Base-by-base conservation (phyloP, 2,888 invertebrate genomes). In the Agrochola circellaris region DNA sequence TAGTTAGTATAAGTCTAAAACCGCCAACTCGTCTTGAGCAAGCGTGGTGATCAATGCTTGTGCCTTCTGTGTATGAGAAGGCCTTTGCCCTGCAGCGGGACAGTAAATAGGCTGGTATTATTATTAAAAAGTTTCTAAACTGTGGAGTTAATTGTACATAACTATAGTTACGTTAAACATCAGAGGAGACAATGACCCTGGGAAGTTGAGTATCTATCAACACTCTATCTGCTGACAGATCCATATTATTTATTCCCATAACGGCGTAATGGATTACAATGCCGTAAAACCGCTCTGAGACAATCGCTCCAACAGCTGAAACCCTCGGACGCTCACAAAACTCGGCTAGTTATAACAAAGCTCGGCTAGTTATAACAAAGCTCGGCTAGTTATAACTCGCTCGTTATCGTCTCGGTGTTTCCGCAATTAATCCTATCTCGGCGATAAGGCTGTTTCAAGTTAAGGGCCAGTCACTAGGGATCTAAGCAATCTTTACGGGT, bases 401-500 rank as follows among this genome's bases (percentile, higher is more conserved):
- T 93, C 93, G 94, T 94, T 95, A 95, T 95, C 95, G 86, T 91
- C 94, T 92, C 93, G 93, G 94, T 93, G 95, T 96, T 96, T 96
- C 96, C 95, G 94, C 96, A 96, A 96, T 96, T 96, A 96, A 96
- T 96, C 95, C 95, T 93, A 94, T 95, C 95, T 94, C 89, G 85
- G 89, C 92, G 96, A 96, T 96, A 96, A 95, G 94, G 94, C 94
- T 94, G 95, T 95, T 95, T 95, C 95, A 93, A 96, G 94, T 95
- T 95, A 94, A 95, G 95, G 95, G 94, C 95, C 94, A 94, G 95
- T 93, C 94, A 90, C 94, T 93, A 88, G 95, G 95, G 96, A 96
- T 96, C 96, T 95, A 96, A 96, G 96, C 96, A 96, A 96, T 96
- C 96, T 96, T 96, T 94, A 96, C 96, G 96, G 95, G 93, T 96